Base-by-base conservation (phyloP, 2,888 invertebrate species). In the Drosophila antonietae region DNA sequence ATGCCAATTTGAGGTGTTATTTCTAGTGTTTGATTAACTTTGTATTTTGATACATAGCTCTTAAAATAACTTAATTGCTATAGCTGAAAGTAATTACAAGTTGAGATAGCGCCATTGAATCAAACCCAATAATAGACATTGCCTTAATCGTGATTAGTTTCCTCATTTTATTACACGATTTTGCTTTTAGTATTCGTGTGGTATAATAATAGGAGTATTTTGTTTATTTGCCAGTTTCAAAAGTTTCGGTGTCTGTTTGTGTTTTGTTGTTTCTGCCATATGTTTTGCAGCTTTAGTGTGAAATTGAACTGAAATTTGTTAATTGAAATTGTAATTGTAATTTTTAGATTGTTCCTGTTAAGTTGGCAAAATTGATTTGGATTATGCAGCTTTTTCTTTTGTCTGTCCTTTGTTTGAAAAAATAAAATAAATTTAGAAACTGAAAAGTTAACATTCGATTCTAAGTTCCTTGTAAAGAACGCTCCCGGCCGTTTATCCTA, bases 131-230 rank as follows among this genome's bases (percentile, higher is more conserved):
- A 59, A 59, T 37, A 59, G 8, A 59, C 14, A 15, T 28, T 39
- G 10, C 8, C 9, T 3, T 18, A 28, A 46, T 55, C 15, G 46
- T 18, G 28, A 44, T 18, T 18, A 28, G 47, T 61, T 68, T 57
- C 33, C 71, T 65, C 65, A 7, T 61, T 74, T 77, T 41, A 51
- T 65, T 71, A 53, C 65, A 62, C 35, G 49, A 65, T 12, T 12
- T 20, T 52, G 14, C 9, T 33, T 18, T 18, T 35, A 15, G 3
- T 39, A 6, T 15, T 57, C 52, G 47, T 49, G 43, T 44, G 39
- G 41, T 69, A 74, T 59, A 74, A 28, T 49, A 53, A 33, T 76
- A 62, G 49, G 61, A 49, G 49, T 73, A 37, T 35, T 47, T 31
- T 3, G 53, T 39, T 31, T 18, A 18, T 18, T 44, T 61, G 6